Evolutionary conservation across 1,140 invertebrate species (phyloP), one percentile per base, ranked within the genome.

Genomic region (Drosophila guanche): DNA sequence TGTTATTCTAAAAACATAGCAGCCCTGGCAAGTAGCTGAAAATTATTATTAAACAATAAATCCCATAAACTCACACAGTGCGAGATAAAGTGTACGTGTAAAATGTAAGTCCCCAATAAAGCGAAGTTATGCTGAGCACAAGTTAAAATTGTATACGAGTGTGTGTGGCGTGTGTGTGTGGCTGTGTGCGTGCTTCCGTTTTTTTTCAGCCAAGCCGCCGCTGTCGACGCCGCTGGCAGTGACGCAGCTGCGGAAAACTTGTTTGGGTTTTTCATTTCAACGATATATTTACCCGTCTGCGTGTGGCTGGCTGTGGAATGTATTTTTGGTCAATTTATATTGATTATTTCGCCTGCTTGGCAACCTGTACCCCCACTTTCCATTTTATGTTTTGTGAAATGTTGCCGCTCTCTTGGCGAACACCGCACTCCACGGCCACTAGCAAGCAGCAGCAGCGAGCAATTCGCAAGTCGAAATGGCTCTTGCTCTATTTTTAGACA

Each of bases 171-270:
- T 29, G 40, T 51, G 43, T 37, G 37, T 66, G 16, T 33, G 25
- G 12, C 46, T 62, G 23, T 47, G 29, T 67, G 40, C 42, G 65
- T 52, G 46, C 54, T 16, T 55, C 45, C n/a, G 45, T 51, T 42
- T 56, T 20, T 20, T 71, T 61, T 58, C 47, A 53, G 46, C 47
- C 47, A 75, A 51, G 43, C 46, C 56, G 48, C 23, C 48, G 59
- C 60, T 43, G 58, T 42, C 41, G 27, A 33, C 37, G 37, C 22
- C 8, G 22, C 61, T 20, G 16, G 16, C 46, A 48, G 40, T 79
- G 80, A 73, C 72, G 76, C 80, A 80, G 71, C 69, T 72, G 58
- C 56, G 76, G 56, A 85, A 84, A 84, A 84, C 76, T 85, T 86
- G 76, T 86, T 84, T 80, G 62, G 66, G 55, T 85, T 85, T 84